Base-by-base conservation (phyloP, 2,888 invertebrate species). In the Mycalesis mineus region DNA sequence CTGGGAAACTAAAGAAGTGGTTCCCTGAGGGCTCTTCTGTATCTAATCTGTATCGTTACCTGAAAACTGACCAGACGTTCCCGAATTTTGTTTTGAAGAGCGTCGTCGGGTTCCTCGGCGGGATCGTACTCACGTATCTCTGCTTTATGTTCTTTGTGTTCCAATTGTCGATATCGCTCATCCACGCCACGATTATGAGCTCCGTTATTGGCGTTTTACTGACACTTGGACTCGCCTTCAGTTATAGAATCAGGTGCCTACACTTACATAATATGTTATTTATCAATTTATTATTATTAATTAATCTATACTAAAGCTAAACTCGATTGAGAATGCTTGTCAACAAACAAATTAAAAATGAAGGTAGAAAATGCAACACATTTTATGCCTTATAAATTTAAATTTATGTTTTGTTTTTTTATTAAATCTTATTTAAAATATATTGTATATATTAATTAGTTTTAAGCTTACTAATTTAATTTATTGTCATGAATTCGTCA, bases 181-280 rank as follows among this genome's bases (percentile, higher is more conserved):
- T 91, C 0, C 88, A 91, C 17, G 92, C 93, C 0, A 93, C 93
- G 0, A 74, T 92, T 36, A 78, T 93, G 69, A 93, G 93, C 69
- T 91, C 92, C 0, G 65, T 92, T 41, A 84, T 94, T 65, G 94
- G 94, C 9, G 82, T 92, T 7, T 77, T 93, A 58, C 80, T 94
- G 28, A 93, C 93, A 0, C 75, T 94, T 58, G 94, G 94, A 5
- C 78, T 94, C 48, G 93, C 94, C 0, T 94, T 94, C 73, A 94
- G 93, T 62, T 81, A 80, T 57, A 77, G 87, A 64, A 80, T 84
- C 54, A 80, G 86, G 87, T 85, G n/a, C n/a, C n/a, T n/a, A n/a
- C n/a, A n/a, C n/a, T n/a, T n/a, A 63, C 31, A 4, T 47, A 31
- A 7, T 5, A 14, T n/a, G n/a, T 4, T 40, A 9, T 15, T 15